phyloP scores from a whole-genome alignment of 2,888 invertebrate genomes.

The Nemoura dubitans region DNA sequence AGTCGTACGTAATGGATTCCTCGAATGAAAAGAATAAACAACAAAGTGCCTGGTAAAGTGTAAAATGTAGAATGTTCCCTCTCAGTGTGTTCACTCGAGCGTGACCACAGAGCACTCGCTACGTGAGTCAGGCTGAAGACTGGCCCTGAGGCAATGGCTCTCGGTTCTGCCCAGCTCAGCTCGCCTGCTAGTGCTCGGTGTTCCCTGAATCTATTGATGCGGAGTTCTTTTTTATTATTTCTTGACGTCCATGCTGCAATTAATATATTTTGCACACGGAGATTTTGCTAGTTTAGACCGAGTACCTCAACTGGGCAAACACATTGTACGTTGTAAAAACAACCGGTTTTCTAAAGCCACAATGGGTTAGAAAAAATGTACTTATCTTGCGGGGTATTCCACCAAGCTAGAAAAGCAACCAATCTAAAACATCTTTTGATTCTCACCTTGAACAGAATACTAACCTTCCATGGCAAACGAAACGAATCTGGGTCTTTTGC shows the following conservation, averaged over 20 bases:
- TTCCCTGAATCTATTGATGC: neutral
- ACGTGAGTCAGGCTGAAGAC: neutral
- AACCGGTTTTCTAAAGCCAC: slow-evolving; percentile 13
- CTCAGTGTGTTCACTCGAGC: neutral
- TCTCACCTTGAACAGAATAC: slow-evolving; percentile 18
- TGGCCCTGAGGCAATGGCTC: neutral
- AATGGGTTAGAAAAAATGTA: slow-evolving; percentile 14
- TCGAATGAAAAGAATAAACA: neutral
- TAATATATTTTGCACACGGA: neutral
- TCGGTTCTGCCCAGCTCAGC: neutral
- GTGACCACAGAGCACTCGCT: neutral
- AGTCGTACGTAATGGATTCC: neutral
- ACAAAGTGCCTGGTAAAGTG: neutral
- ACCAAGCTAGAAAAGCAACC: neutral
- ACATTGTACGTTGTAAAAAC: neutral
- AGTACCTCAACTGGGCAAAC: neutral
- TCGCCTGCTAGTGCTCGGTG: too few relatives aligned
- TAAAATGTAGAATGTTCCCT: neutral
- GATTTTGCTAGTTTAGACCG: neutral
- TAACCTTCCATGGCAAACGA: slow-evolving; percentile 14
- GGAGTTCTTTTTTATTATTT: neutral
- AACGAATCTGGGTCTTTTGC: neutral
- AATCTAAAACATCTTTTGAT: neutral
- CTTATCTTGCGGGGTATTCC: neutral
- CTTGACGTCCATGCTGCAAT: neutral